Percentiles rank a stretch among this genome's conserved stretches.
These are phyloP conservation scores for Megaleporinus macrocephalus DNA, from an alignment of 2,113 vertebrate species.

Conservation along the genomic window DNA sequence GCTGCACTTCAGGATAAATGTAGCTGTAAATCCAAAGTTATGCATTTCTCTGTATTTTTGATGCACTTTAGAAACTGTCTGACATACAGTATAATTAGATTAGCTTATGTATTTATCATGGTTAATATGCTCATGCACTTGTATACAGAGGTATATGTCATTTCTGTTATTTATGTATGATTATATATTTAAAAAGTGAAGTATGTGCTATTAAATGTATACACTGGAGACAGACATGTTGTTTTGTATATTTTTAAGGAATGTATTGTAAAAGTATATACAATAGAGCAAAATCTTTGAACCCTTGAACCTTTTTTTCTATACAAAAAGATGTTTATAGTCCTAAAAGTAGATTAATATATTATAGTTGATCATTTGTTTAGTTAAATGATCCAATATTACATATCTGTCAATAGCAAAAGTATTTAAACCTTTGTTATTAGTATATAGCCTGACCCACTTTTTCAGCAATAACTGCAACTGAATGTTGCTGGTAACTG, in stretches of 20 bases:
- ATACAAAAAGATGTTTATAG: too few relatives aligned
- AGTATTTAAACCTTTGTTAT: too few relatives aligned
- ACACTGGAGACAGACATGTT: not conserved
- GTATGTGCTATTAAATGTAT: slow-evolving; percentile 35
- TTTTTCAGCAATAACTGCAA: too few relatives aligned
- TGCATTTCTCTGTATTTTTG: slow-evolving; percentile 39
- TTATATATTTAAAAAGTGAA: slow-evolving; percentile 6
- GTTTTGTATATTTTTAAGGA: not conserved
- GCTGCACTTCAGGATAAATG: slow-evolving; percentile 27
- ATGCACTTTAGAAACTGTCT: slow-evolving; percentile 47
- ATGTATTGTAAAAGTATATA: not conserved
- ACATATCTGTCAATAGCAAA: too few relatives aligned
- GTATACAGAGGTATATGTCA: not conserved
- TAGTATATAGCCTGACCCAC: too few relatives aligned
- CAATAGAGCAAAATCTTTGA: too few relatives aligned
- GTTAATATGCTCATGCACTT: not conserved
- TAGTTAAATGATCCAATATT: too few relatives aligned
- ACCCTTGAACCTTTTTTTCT: too few relatives aligned
- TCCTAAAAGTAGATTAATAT: too few relatives aligned
- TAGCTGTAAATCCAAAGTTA: slow-evolving; percentile 31
- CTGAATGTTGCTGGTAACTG: too few relatives aligned
- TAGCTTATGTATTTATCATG: not conserved
- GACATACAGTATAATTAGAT: slow-evolving; percentile 12
- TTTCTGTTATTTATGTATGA: slow-evolving; percentile 18
- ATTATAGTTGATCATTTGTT: too few relatives aligned